Base-by-base conservation (phyloP, 2,888 invertebrate genomes). In the Drosophila formosana region DNA sequence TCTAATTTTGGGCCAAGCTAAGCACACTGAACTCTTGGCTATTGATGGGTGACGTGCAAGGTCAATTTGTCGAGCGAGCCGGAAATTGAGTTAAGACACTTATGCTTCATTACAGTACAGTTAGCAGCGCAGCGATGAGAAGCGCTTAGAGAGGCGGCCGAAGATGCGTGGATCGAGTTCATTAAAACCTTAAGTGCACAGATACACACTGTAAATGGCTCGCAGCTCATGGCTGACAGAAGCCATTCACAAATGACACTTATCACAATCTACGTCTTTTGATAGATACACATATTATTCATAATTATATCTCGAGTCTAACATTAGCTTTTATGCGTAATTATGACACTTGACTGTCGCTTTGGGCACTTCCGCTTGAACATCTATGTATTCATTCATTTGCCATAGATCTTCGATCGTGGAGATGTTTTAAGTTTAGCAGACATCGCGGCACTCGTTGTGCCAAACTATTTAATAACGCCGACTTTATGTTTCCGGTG, bases 301-400 rank as follows among this genome's bases (percentile, higher is more conserved):
- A 25, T 73, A 52, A 52, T 61, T 45, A 39, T 56, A 34, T 61
- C 41, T 70, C 7, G 37, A 37, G 39, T 47, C 67, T 71, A 45
- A 32, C 55, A 55, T 47, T 53, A 46, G 66, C 63, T 63, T 64
- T 68, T 63, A 73, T 82, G 80, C 72, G 85, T 77, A 85, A 82
- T 83, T 83, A 82, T 88, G 53, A 79, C 82, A 88, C 82, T 82
- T 72, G 68, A 51, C 65, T 60, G 74, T 66, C 65, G 82, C 88
- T 69, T 55, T 11, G 28, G 70, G 74, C 80, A 82, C 82, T 82
- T 82, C 82, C 82, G 82, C 71, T 66, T 72, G 55, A 56, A 41
- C 5, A 30, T 37, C n/a, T 37, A 61, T 73, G 68, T 65, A 61
- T 56, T 61, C 73, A 77, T 67, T 28, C 34, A 37, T 37, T 60